Base-by-base conservation (phyloP, 2,113 vertebrate genomes). In the Melospiza melodia region DNA sequence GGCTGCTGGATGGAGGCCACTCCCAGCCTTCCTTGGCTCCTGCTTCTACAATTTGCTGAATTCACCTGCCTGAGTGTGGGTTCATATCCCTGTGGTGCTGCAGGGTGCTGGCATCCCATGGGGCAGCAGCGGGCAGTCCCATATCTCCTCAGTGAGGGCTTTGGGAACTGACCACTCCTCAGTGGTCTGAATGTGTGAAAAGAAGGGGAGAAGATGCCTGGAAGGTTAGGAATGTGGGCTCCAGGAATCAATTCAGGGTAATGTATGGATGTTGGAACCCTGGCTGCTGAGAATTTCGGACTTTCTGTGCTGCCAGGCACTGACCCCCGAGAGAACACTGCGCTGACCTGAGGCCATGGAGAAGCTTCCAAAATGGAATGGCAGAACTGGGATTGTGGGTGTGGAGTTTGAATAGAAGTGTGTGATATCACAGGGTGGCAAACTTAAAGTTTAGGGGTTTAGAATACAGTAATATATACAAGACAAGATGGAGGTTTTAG, bases 61-160 rank as follows among this genome's bases (percentile, higher is more conserved):
- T 43, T 35, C 0, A 1, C 10, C 25, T 35, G 1, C 27, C 59
- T 22, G 30, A 11, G 13, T 4, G 30, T 44, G 23, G 57, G 8
- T 67, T 21, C 9, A 0, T 5, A 5, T 12, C 51, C 55, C 27
- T 41, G 30, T 1, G 21, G 19, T 37, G 30, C 46, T 66, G 37
- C 5, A 4, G 3, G 1, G 49, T 28, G 63, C 49, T 65, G 65
- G 28, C 57, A 35, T 39, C 39, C 30, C 28, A 15, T 10, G 9
- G 31, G 27, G 3, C 12, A 74, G 9, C 30, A 69, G 9, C 27
- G 15, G 17, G 16, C 23, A 72, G 5, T 24, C 8, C 19, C 31
- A 10, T 1, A 15, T 6, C 10, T 41, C 33, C 23, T 37, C 18
- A 11, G 2, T 27, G 55, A 43, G 35, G n/a, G 9, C 13, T 20